Conservation (phyloP, 2,113 vertebrate species). For the Alectura lathami region DNA sequence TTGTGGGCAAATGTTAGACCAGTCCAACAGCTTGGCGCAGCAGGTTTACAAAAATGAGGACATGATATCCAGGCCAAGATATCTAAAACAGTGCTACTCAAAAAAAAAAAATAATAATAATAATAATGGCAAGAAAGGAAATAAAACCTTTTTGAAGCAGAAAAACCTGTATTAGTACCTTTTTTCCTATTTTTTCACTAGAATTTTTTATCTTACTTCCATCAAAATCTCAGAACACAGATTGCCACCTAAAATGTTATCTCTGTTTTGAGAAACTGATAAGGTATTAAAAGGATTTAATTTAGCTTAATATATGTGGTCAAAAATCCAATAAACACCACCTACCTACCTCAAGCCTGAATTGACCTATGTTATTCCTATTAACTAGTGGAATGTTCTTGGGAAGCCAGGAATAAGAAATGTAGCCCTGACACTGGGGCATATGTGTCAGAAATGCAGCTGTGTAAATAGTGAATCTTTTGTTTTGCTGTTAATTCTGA, state of each 20-base stretch:
- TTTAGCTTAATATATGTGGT: not conserved
- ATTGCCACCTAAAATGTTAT: not conserved
- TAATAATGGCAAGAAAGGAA: not conserved
- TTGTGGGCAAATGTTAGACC: not conserved
- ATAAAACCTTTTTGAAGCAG: not conserved
- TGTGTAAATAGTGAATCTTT: slow-evolving; percentile 52
- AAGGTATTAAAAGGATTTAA: not conserved
- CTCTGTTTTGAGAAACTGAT: not conserved
- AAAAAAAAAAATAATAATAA: not conserved
- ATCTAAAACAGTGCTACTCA: not conserved
- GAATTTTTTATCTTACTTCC: not conserved
- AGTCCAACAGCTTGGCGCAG: not conserved
- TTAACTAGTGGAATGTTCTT: slow-evolving; percentile 41
- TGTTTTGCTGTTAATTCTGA: slow-evolving; percentile 14
- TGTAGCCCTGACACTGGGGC: not conserved
- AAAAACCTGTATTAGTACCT: not conserved
- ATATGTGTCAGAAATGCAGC: slow-evolving; percentile 42
- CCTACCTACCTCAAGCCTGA: slow-evolving; percentile 1
- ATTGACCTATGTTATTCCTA: slow-evolving; percentile 12
- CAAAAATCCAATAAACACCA: not conserved
- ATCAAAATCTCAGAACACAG: not conserved
- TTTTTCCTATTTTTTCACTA: not conserved
- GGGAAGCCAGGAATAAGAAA: slow-evolving; percentile 60
- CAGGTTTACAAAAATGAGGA: not conserved
- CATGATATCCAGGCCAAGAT: not conserved